Percentiles rank a stretch among this genome's conserved stretches.
Conservation (phyloP, 2,797 vertebrate genomes). For the Falco novaeseelandiae region DNA sequence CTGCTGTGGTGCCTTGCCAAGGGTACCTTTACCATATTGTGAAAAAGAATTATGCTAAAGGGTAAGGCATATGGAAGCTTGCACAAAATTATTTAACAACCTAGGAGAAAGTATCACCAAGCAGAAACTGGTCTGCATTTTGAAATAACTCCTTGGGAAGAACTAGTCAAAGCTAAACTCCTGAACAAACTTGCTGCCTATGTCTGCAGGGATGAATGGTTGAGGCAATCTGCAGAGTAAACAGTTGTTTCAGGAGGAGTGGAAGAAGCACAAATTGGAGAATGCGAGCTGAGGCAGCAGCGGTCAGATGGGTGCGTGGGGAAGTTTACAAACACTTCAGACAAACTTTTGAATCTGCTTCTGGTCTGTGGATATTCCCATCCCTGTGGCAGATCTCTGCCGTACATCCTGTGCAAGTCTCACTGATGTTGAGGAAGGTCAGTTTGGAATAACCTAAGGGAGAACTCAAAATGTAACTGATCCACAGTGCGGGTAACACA, state of each 20-base stretch:
- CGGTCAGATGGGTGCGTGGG: background rate
- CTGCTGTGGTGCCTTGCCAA: background rate
- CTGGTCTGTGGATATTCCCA: background rate
- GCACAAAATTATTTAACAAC: background rate
- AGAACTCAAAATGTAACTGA: background rate
- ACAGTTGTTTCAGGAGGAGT: background rate
- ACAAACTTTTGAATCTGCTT: background rate
- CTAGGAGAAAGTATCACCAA: background rate
- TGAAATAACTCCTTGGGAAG: background rate
- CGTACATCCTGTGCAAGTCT: background rate
- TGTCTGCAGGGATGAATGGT: background rate
- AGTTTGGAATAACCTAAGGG: background rate
- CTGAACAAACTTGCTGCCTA: background rate
- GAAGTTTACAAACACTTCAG: background rate
- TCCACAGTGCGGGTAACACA: background rate
- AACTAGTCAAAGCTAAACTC: background rate
- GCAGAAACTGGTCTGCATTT: background rate
- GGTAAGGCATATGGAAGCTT: background rate
- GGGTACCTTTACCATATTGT: background rate
- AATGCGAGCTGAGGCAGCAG: background rate
- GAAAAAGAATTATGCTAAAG: background rate
- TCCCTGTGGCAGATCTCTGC: background rate
- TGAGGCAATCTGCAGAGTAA: background rate
- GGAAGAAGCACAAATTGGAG: background rate
- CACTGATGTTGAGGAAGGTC: background rate